A percentile compares a stretch with the other conserved stretches of the same genome.
Conservation (phyloP, 1,140 invertebrate species). For the Paraescarpia echinospica region DNA sequence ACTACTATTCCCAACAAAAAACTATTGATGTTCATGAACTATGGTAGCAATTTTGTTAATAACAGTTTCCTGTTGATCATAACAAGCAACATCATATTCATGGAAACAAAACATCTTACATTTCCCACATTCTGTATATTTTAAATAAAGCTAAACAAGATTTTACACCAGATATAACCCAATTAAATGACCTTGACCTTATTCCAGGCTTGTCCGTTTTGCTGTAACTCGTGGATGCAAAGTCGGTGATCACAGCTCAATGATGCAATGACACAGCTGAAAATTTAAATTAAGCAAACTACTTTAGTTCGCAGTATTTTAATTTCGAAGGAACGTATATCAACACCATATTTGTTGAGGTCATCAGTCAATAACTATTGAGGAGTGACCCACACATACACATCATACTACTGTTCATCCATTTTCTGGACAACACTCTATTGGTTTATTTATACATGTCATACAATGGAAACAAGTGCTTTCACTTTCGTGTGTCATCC, state of each 20-base stretch:
- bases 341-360: too few relatives aligned
- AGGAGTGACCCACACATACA: too few relatives aligned
- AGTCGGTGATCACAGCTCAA: not conserved
- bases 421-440: too few relatives aligned
- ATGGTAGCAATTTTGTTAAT: not conserved
- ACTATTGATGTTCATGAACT: not conserved
- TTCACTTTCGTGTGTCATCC: too few relatives aligned
- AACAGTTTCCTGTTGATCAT: not conserved
- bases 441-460: too few relatives aligned
- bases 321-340: too few relatives aligned
- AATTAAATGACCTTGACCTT: not conserved
- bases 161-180: not conserved
- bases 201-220: not conserved
- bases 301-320: too few relatives aligned
- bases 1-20: not conserved
- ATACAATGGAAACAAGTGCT: too few relatives aligned
- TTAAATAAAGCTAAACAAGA: not conserved
- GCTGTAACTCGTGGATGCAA: not conserved
- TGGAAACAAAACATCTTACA: not conserved
- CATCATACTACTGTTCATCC: too few relatives aligned
- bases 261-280: not conserved
- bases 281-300: not conserved
- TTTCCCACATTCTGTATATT: not conserved
- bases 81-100: not conserved
- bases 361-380: too few relatives aligned